These are phyloP conservation scores for Turnix velox DNA, from an alignment of 2,113 vertebrate genomes.

Conservation along the genomic window DNA sequence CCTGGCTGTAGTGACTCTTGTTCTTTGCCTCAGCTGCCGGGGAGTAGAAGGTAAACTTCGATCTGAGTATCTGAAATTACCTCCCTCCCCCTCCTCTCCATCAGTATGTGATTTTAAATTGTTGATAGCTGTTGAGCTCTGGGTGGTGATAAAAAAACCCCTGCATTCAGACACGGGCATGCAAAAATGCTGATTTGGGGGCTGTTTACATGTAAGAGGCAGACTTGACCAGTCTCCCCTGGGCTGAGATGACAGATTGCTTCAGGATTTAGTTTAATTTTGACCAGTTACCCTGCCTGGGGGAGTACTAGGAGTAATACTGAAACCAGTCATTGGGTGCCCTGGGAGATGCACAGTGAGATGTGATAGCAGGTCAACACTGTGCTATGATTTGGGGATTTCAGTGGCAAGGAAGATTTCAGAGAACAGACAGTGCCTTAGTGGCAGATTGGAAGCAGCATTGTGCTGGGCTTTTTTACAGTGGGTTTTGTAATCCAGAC, in stretches of 20 bases:
- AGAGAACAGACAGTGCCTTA: neutral
- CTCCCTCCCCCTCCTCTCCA: neutral
- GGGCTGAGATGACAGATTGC: neutral
- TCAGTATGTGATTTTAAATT: neutral
- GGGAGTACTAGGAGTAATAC: neutral
- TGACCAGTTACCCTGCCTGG: neutral
- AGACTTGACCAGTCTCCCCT: neutral
- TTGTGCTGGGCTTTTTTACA: neutral
- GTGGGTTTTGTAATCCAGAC: neutral
- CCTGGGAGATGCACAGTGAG: neutral
- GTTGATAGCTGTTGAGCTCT: neutral
- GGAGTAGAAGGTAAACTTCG: slow-evolving; percentile 38
- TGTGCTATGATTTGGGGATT: neutral
- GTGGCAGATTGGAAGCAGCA: neutral
- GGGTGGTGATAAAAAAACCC: neutral
- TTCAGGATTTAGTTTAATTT: neutral
- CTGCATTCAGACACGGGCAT: neutral
- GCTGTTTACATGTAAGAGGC: neutral
- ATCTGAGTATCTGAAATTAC: slow-evolving; percentile 15
- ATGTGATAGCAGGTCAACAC: neutral
- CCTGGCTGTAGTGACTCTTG: neutral
- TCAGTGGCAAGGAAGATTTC: neutral
- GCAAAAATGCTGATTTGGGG: neutral
- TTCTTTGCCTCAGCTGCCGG: neutral
- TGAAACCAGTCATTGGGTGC: neutral